Evolutionary conservation across 2,113 vertebrate species (phyloP), one percentile per base, ranked within the genome.

Genomic region (Dunckerocampus dactyliophorus): DNA sequence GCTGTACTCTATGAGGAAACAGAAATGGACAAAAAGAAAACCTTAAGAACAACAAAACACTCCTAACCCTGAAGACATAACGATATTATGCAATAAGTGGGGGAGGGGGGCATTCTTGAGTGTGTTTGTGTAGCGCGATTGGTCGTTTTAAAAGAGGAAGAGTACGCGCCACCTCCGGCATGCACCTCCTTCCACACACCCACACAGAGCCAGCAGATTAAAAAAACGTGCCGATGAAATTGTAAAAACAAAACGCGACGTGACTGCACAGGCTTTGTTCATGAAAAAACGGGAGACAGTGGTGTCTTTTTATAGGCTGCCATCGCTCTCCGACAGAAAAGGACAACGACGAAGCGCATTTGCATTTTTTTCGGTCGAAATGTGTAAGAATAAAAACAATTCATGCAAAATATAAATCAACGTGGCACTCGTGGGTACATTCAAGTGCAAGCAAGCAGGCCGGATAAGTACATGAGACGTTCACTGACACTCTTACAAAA

Each of bases 21-120:
- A 43, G 13, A 43, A 39, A 68, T 15, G 45, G 8, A 31, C 11
- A 53, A 11, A 62, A 57, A 63, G 8, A 78, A 57, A 71, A 75
- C 55, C 77, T 71, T 67, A 62, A 71, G 42, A 82, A 73, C 55
- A 81, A 81, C 73, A 79, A n/a, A 69, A 54, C 62, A 77, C 77
- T 79, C 75, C 70, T 20, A 67, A 63, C 62, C 55, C 39, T 60
- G 71, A 59, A 83, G 72, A 88, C 71, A 84, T 47, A 47, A 75
- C 79, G 61, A 67, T 66, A 83, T 86, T 86, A 85, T 87, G 80
- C 79, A 88, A 88, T 69, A 34, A 5, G 31, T 34, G 31, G 31
- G 39, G 39, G 39, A 6, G 11, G 12, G 39, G 39, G 12, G 39
- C 31, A 37, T 13, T 55, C 19, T 15, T 7, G 12, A 42, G 13